Conservation (phyloP, 2,113 vertebrate genomes). For the Rutilus rutilus region DNA sequence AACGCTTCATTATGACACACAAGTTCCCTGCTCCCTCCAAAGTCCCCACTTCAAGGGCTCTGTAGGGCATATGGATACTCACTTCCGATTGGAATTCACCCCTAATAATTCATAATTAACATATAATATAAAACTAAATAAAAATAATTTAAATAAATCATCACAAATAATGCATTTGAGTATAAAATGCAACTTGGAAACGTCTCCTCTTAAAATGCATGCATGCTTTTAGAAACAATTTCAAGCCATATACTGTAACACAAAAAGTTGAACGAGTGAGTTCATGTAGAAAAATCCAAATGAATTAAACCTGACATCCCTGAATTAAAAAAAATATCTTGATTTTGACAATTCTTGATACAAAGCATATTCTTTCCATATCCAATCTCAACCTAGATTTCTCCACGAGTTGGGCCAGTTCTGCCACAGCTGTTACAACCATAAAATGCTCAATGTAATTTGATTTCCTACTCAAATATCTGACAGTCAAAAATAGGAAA, state of each 20-base stretch:
- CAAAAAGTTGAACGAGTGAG: neutral
- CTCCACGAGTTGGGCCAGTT: neutral
- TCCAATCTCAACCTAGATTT: neutral
- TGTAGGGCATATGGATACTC: no score
- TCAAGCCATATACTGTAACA: neutral
- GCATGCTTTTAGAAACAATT: neutral
- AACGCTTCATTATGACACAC: no score
- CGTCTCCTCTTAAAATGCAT: neutral
- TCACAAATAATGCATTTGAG: neutral
- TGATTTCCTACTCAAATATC: constrained; percentile 9
- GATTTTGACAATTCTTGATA: neutral
- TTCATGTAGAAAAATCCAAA: neutral
- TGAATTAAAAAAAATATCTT: neutral
- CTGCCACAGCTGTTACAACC: constrained; percentile 27
- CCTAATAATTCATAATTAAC: no score
- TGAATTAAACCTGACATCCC: neutral
- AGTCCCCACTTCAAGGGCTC: no score
- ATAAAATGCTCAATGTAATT: constrained; percentile 18
- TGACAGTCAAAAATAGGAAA: constrained; percentile 23
- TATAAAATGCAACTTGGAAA: neutral
- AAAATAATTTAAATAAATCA: neutral
- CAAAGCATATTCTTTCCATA: neutral
- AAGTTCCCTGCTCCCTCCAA: no score
- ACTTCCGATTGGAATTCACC: no score
- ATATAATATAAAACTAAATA: neutral